phyloP scores from a whole-genome alignment of 2,888 invertebrate genomes.

The Amblyteles armatorius region DNA sequence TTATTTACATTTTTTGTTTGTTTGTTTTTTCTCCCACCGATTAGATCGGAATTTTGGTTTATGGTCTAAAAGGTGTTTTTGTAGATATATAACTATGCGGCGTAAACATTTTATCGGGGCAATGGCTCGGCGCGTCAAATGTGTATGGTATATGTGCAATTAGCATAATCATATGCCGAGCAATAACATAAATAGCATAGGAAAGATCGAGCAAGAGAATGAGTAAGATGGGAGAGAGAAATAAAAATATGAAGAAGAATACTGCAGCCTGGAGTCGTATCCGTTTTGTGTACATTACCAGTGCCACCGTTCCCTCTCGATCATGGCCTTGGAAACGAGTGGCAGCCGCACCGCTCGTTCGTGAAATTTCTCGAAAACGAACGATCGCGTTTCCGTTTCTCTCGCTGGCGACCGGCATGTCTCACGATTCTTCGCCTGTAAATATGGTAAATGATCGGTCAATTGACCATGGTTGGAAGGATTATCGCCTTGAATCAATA shows the following conservation, averaged over 20 bases:
- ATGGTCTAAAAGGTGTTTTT: background rate
- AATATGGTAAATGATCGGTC: background rate
- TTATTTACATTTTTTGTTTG: background rate
- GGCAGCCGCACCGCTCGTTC: slow-evolving; percentile 36
- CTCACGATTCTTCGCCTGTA: background rate
- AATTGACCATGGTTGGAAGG: background rate
- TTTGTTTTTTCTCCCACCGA: background rate
- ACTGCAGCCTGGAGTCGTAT: slow-evolving; percentile 43
- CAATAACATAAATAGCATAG: slow-evolving; percentile 60
- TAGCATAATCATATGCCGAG: slow-evolving; percentile 64
- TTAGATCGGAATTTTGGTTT: background rate
- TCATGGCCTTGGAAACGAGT: slow-evolving; percentile 59
- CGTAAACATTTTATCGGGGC: slow-evolving; percentile 12
- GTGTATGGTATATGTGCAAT: slow-evolving; percentile 57
- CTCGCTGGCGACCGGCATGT: background rate
- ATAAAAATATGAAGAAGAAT: slow-evolving; percentile 28
- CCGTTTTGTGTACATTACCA: slow-evolving; percentile 60
- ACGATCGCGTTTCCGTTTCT: slow-evolving; percentile 44
- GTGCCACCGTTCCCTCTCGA: slow-evolving; percentile 5
- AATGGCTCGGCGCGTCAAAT: slow-evolving; percentile 31
- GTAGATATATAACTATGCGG: background rate
- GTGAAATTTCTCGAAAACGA: slow-evolving; percentile 60
- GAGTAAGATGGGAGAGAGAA: slow-evolving; percentile 6
- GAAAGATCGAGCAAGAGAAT: slow-evolving; percentile 24
- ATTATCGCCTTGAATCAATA: background rate